Conservation (phyloP, 2,113 vertebrate species). For the Clarias macrocephalus region DNA sequence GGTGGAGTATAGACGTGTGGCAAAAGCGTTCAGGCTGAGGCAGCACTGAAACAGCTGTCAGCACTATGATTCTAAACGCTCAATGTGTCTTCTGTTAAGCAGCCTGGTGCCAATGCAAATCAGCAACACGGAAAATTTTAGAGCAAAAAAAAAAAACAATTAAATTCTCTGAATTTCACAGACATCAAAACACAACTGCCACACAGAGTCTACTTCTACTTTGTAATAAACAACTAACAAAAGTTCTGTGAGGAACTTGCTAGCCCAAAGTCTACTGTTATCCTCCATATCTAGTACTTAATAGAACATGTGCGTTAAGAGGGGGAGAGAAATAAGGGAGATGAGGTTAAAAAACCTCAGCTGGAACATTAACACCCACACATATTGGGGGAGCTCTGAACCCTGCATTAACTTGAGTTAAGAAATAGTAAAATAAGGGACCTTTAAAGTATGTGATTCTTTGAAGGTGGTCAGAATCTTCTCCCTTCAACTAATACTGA, state of each 20-base stretch:
- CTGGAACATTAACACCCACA: too few relatives aligned
- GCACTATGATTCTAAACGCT: neutral
- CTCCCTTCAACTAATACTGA: too few relatives aligned
- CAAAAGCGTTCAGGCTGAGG: neutral
- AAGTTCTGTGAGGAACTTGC: neutral
- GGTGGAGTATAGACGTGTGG: neutral
- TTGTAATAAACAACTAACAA: neutral
- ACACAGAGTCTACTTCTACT: neutral
- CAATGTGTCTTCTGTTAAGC: neutral
- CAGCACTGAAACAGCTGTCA: neutral
- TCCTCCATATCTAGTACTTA: neutral
- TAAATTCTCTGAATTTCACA: neutral
- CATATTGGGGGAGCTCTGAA: too few relatives aligned
- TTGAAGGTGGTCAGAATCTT: too few relatives aligned
- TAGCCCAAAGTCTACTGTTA: neutral
- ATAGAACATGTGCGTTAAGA: too few relatives aligned
- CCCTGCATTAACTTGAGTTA: too few relatives aligned
- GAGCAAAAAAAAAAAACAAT: neutral
- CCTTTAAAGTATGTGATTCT: too few relatives aligned
- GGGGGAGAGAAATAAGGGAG: too few relatives aligned
- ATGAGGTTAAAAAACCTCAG: too few relatives aligned
- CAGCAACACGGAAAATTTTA: neutral
- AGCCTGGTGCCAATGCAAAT: neutral
- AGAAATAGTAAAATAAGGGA: too few relatives aligned
- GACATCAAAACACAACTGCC: neutral